A percentile compares a stretch with the other conserved stretches of the same genome.
phyloP scores from a whole-genome alignment of 2,113 vertebrate species.

The Trachemys scripta region DNA sequence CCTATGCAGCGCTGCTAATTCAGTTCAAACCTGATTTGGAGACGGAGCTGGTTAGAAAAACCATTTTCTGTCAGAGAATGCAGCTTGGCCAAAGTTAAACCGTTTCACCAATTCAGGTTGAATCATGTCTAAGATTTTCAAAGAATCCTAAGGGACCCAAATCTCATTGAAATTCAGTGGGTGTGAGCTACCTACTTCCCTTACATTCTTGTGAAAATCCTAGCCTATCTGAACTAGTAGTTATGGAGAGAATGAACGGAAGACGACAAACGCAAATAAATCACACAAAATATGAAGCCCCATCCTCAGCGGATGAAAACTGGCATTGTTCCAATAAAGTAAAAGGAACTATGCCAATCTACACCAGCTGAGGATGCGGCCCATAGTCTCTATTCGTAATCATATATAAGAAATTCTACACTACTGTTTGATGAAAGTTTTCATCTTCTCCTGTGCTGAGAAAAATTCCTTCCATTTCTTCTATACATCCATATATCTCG shows the following conservation, averaged over 20 bases:
- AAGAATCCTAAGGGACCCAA: neutral
- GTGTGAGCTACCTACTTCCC: neutral
- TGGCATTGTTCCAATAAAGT: neutral
- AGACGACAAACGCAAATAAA: neutral
- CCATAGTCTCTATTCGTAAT: neutral
- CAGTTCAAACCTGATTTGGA: neutral
- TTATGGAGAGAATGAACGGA: neutral
- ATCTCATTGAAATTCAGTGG: neutral
- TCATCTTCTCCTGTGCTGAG: constrained; percentile 25
- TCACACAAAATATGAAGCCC: neutral
- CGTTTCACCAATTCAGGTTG: neutral
- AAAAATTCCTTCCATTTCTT: constrained; percentile 21
- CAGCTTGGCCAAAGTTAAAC: neutral
- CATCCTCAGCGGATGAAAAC: neutral
- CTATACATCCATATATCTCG: fast-evolving
- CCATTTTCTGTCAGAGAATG: neutral
- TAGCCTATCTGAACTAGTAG: neutral
- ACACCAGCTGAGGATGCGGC: neutral
- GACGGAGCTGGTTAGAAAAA: neutral
- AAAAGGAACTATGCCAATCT: neutral
- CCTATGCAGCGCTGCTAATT: neutral
- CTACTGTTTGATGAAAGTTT: neutral
- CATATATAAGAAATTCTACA: neutral
- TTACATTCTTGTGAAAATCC: neutral
- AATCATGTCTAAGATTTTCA: neutral